These are phyloP conservation scores for Poeciliopsis gracilis DNA, from an alignment of 2,797 vertebrate genomes.

Conservation along the genomic window DNA sequence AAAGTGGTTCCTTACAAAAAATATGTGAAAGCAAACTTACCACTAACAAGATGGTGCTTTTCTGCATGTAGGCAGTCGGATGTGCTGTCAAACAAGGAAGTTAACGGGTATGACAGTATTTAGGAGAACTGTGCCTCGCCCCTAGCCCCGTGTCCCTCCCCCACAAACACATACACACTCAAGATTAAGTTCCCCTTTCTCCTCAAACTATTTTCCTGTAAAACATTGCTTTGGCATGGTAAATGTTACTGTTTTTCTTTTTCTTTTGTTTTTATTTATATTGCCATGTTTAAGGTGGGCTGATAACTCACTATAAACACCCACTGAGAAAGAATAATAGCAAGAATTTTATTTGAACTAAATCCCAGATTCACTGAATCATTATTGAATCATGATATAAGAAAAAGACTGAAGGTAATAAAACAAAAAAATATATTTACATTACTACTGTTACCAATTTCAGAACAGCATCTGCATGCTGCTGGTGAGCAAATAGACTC, in stretches of 20 bases:
- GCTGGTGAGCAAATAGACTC: no score
- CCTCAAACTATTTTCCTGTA: neutral
- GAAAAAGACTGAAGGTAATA: no score
- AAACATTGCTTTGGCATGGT: neutral
- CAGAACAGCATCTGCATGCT: neutral
- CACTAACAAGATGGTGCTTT: neutral
- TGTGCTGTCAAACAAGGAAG: conserved; percentile 1
- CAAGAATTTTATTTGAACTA: neutral
- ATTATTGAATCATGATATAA: no score
- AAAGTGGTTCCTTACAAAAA: neutral
- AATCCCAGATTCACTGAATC: no score
- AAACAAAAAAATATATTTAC: no score
- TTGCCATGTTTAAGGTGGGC: neutral
- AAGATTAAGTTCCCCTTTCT: neutral
- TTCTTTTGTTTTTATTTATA: neutral
- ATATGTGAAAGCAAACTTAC: neutral
- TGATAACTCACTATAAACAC: neutral
- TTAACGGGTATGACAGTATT: neutral
- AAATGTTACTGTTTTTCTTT: neutral
- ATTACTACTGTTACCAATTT: no score
- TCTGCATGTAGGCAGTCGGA: neutral
- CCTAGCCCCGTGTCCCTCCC: neutral
- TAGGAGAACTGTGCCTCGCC: neutral
- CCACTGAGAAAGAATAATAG: neutral
- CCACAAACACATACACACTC: neutral